Evolutionary conservation across 2,888 invertebrate species (phyloP).

Genomic region (Amiota communis): DNA sequence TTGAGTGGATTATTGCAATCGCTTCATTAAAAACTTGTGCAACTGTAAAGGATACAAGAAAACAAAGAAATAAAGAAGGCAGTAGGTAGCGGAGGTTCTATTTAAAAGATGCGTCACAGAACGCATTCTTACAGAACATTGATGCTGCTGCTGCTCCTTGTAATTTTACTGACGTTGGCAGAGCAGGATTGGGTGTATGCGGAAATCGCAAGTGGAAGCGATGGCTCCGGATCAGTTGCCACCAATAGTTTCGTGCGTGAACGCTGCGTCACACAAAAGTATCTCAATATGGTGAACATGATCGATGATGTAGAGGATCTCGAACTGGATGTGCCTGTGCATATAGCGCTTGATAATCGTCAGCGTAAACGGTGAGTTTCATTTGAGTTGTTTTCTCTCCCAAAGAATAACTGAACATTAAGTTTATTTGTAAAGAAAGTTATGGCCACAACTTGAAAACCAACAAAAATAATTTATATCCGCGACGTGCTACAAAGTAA

Average conservation of each 20-base stretch:
- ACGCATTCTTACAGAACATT: background rate
- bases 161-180: slow-evolving; percentile 36
- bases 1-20: slow-evolving; percentile 2
- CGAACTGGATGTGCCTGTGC: slow-evolving; percentile 69
- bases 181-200: slow-evolving; percentile 43
- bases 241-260: slow-evolving; percentile 16
- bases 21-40: background rate
- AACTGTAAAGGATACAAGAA: slow-evolving; percentile 7
- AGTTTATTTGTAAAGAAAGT: slow-evolving; percentile 30
- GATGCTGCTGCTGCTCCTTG: slow-evolving; percentile 28
- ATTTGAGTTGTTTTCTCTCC: slow-evolving; percentile 39
- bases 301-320: slow-evolving; percentile 71
- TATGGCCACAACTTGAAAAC: slow-evolving; percentile 32
- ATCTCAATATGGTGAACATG: slow-evolving; percentile 60
- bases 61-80: background rate
- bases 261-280: slow-evolving; percentile 42
- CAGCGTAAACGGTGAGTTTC: slow-evolving; percentile 70
- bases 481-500: slow-evolving; percentile 60
- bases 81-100: background rate
- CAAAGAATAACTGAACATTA: slow-evolving; percentile 34
- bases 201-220: slow-evolving; percentile 47
- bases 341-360: slow-evolving; percentile 67
- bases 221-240: slow-evolving; percentile 38
- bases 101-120: background rate
- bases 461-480: slow-evolving; percentile 62